A percentile compares a stretch with the other conserved stretches of the same genome.
These are phyloP conservation scores for Callitettix versicolor DNA, from an alignment of 1,140 invertebrate species.

Conservation along the genomic window DNA sequence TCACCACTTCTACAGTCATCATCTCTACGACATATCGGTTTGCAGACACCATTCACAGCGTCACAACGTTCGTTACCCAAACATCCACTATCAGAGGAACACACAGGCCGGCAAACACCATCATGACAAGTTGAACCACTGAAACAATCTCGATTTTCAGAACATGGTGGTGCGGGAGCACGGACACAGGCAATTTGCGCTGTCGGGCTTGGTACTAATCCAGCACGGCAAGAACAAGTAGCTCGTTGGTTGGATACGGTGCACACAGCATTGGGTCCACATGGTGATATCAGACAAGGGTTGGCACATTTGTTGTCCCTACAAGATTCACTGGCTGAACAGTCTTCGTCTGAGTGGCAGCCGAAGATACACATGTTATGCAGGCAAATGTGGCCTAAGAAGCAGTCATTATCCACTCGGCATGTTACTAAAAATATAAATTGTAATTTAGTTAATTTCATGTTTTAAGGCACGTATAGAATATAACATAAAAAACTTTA, in stretches of 20 bases:
- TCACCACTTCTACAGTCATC: conserved; percentile 73
- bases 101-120: conserved; percentile 60
- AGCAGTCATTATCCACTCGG: conserved; percentile 80
- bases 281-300: conserved; percentile 63
- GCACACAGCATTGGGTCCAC: conserved; percentile 73
- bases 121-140: conserved; percentile 57
- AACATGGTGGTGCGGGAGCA: conserved; percentile 55
- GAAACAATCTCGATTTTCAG: conserved; percentile 59
- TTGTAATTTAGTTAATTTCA: no score
- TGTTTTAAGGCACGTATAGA: no score
- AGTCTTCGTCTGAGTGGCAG: conserved; percentile 77
- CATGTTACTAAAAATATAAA: conserved; percentile 59
- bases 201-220: conserved; percentile 74
- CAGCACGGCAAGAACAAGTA: conserved; percentile 61
- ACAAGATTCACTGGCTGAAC: conserved; percentile 69
- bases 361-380: conserved; percentile 75
- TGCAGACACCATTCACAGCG: conserved; percentile 43
- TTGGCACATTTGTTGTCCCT: conserved; percentile 66
- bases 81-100: conserved; percentile 61
- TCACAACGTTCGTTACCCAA: conserved; percentile 59
- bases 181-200: conserved; percentile 65
- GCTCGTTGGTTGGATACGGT: conserved; percentile 71
- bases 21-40: conserved; percentile 59
- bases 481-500: no score
- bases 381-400: conserved; percentile 78